Percentiles rank a stretch among this genome's conserved stretches.
phyloP scores from a whole-genome alignment of 2,113 vertebrate genomes.

The Apistogramma diplotaenia region DNA sequence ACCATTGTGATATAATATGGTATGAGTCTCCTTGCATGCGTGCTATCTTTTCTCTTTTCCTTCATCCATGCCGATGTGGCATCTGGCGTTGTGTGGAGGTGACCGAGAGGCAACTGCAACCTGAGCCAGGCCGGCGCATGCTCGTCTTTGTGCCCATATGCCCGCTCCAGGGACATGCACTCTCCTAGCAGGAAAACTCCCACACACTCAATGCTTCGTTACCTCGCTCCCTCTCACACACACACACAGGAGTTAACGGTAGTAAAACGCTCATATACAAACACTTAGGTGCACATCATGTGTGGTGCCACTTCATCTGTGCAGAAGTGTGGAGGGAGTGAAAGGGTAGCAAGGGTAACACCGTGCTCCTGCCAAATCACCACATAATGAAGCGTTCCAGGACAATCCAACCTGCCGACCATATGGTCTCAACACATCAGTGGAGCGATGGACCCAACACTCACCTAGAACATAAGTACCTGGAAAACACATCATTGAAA shows the following conservation, averaged over 20 bases:
- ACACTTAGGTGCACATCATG: slow-evolving; percentile 11
- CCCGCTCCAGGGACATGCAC: slow-evolving; percentile 35
- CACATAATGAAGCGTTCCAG: slow-evolving; percentile 57
- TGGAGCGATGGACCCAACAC: not conserved
- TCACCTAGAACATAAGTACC: not conserved
- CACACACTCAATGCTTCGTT: slow-evolving; percentile 47
- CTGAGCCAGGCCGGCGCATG: slow-evolving; percentile 49
- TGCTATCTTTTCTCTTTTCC: not conserved
- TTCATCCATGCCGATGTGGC: slow-evolving; percentile 26
- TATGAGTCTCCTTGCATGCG: not conserved
- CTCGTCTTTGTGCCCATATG: slow-evolving; percentile 48
- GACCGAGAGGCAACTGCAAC: slow-evolving; percentile 38
- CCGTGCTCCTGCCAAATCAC: slow-evolving; percentile 55
- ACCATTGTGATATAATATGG: not conserved
- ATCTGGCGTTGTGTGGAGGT: slow-evolving; percentile 53
- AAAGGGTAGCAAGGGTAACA: slow-evolving; percentile 39
- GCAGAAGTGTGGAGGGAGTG: slow-evolving; percentile 30
- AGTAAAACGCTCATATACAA: slow-evolving; percentile 12
- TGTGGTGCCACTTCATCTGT: slow-evolving; percentile 26
- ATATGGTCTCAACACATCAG: slow-evolving; percentile 45
- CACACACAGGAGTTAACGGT: slow-evolving; percentile 1
- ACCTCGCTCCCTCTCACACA: slow-evolving; percentile 8
- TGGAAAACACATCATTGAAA: not conserved
- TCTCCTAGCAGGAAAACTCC: slow-evolving; percentile 43
- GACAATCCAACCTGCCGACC: slow-evolving; percentile 34